Base-by-base conservation (phyloP, 2,888 invertebrate genomes). In the Physocephala rufipes region DNA sequence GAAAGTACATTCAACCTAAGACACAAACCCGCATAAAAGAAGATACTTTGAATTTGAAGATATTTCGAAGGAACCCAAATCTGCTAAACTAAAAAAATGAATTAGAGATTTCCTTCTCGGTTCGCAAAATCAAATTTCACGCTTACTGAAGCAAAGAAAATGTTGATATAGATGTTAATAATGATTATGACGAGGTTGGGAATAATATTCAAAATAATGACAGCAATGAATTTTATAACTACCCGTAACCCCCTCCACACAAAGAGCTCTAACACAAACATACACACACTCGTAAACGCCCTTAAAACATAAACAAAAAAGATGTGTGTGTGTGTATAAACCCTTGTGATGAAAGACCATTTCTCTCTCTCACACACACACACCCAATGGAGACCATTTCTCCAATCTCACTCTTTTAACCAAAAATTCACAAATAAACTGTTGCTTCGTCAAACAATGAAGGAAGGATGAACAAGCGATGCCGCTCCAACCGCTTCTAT, bases 91-190 rank as follows among this genome's bases (percentile, higher is more conserved):
- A 53, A 53, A 53, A 36, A 36, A 36, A 36, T 21, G n/a, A 12
- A 53, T 19, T 53, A 1, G n/a, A 15, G 43, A 36, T 51, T 53
- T 71, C 63, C 63, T 72, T 7, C 26, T 67, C 71, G 62, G 71
- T 72, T 71, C 70, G 67, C 65, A 71, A 3, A 19, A 45, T 43
- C 65, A 74, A 76, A 76, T 78, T 78, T 77, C 75, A 77, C 74
- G 77, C 76, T 75, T 71, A 76, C 74, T 74, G 75, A 77, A 73
- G 75, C 74, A 74, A 67, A 73, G 71, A 75, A 77, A 77, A 77
- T 76, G 74, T 75, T 75, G 74, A 74, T 36, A 36, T 36, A 75
- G 74, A 72, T 72, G 36, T 71, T 62, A 51, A n/a, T n/a, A n/a
- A 19, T 53, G 53, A 19, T 67, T 74, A 71, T 74, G 70, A 67